phyloP scores from a whole-genome alignment of 2,113 vertebrate genomes.

The Malurus elegans region DNA sequence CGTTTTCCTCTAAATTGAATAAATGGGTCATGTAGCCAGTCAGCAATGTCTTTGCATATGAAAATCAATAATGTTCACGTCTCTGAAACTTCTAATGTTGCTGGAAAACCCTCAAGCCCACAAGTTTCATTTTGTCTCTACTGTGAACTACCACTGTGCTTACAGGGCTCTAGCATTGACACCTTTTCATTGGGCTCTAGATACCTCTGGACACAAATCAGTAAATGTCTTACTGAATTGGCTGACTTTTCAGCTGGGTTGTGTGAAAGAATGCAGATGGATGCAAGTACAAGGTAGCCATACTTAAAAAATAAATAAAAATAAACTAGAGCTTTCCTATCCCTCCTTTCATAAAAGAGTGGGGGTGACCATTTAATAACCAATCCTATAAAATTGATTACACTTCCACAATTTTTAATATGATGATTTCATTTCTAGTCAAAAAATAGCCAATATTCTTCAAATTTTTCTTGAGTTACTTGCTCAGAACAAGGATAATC shows the following conservation, averaged over 20 bases:
- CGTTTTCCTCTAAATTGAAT: not conserved
- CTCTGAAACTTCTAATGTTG: conserved; percentile 7
- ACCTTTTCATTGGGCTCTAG: not conserved
- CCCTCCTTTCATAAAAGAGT: not conserved
- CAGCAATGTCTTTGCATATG: conserved; percentile 4
- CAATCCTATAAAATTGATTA: not conserved
- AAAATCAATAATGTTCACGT: not conserved
- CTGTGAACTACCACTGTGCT: not conserved
- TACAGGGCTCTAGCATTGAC: not conserved
- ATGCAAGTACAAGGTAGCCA: not conserved
- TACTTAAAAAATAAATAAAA: not conserved
- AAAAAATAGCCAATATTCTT: not conserved
- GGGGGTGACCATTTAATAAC: not conserved
- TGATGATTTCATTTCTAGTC: fast-evolving
- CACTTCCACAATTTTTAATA: not conserved
- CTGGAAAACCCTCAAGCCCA: conserved; percentile 26
- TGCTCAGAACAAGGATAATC: not conserved
- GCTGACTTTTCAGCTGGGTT: not conserved
- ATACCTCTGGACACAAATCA: not conserved
- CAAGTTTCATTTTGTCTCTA: conserved; percentile 48
- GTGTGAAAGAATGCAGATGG: not conserved
- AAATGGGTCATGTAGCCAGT: not conserved
- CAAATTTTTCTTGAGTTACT: not conserved
- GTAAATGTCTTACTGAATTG: not conserved
- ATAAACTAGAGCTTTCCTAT: not conserved